These are phyloP conservation scores for Caloenas nicobarica DNA, from an alignment of 2,113 vertebrate species.

Conservation along the genomic window DNA sequence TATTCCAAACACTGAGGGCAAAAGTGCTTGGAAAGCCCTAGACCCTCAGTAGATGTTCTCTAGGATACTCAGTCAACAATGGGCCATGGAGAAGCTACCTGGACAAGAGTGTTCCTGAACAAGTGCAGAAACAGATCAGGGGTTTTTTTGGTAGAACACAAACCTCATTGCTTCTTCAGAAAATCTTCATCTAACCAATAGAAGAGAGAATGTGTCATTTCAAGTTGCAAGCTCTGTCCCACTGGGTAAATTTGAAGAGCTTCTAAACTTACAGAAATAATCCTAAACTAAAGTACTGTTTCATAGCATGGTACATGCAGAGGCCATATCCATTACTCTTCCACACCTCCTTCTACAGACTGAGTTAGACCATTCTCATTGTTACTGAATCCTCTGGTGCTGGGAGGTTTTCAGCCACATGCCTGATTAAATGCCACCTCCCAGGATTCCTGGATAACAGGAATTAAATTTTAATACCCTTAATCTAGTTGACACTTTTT, in stretches of 20 bases:
- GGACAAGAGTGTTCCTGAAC: neutral
- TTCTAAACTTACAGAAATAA: neutral
- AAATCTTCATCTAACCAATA: neutral
- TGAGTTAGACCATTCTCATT: neutral
- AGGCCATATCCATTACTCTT: neutral
- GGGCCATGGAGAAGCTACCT: neutral
- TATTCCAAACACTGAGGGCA: neutral
- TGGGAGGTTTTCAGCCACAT: neutral
- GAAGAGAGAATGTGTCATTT: neutral
- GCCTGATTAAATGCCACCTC: constrained; percentile 28
- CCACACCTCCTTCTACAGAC: neutral
- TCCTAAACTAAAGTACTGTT: neutral
- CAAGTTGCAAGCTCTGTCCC: neutral
- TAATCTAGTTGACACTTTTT: constrained; percentile 42
- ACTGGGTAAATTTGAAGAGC: neutral
- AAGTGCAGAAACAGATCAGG: neutral
- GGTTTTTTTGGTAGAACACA: neutral
- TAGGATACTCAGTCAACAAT: neutral
- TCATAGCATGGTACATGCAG: neutral
- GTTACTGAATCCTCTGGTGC: neutral
- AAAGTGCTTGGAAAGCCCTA: neutral
- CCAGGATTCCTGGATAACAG: constrained; percentile 33
- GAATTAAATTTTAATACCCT: constrained; percentile 53
- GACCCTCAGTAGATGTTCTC: neutral
- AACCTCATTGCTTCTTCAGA: neutral